Conservation (phyloP, 2,113 vertebrate species). For the Propithecus coquereli region DNA sequence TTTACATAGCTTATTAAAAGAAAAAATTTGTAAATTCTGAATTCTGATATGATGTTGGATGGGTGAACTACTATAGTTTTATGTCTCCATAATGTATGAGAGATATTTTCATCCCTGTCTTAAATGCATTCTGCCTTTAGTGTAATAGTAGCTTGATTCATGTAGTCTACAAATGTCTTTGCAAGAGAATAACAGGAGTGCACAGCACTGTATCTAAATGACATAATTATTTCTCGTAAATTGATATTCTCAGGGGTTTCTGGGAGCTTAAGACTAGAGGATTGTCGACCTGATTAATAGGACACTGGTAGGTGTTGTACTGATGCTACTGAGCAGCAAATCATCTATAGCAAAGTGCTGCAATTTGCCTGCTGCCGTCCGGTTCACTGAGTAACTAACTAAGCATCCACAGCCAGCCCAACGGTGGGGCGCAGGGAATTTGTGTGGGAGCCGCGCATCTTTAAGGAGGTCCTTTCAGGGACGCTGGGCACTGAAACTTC, state of each 20-base stretch:
- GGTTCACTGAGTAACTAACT: background rate
- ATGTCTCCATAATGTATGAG: background rate
- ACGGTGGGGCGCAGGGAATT: background rate
- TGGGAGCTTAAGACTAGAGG: background rate
- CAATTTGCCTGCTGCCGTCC: background rate
- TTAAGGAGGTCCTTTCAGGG: background rate
- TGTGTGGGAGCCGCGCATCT: background rate
- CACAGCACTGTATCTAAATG: background rate
- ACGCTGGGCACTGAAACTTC: background rate
- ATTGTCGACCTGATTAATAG: background rate
- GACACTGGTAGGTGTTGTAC: background rate
- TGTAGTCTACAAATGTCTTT: background rate
- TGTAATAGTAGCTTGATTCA: background rate
- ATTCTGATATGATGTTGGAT: background rate
- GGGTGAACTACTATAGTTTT: background rate
- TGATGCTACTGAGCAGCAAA: background rate
- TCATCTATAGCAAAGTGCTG: background rate
- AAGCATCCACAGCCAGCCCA: background rate
- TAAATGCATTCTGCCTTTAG: background rate
- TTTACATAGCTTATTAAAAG: background rate
- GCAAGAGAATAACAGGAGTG: background rate
- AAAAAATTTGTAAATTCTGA: background rate
- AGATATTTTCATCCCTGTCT: background rate
- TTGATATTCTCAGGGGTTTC: background rate
- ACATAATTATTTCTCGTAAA: background rate